Evolutionary conservation across 2,888 invertebrate species (phyloP).

Genomic region (Acleris sparsana): DNA sequence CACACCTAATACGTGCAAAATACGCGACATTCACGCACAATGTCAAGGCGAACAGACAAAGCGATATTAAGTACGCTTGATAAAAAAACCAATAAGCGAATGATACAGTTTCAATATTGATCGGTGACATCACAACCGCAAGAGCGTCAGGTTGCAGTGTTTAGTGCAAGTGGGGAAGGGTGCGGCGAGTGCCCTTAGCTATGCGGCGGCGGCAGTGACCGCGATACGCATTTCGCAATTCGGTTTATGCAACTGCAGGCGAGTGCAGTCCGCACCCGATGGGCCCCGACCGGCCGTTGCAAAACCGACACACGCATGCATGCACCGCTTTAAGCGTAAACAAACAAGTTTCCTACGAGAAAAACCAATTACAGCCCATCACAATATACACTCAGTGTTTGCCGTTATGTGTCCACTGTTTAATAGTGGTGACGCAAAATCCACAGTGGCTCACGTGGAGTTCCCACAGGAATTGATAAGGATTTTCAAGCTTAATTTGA

Average conservation of each 20-base stretch:
- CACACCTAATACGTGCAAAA: not conserved
- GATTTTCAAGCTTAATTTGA: too few relatives aligned
- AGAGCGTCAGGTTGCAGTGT: slow-evolving; percentile 13
- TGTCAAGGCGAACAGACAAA: slow-evolving; percentile 27
- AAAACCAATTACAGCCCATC: slow-evolving; percentile 31
- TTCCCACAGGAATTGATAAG: too few relatives aligned
- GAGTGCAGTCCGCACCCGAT: slow-evolving; percentile 74
- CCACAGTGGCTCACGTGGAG: not conserved
- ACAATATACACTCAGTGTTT: not conserved
- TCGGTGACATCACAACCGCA: slow-evolving; percentile 20
- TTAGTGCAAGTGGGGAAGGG: slow-evolving; percentile 58
- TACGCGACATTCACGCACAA: slow-evolving; percentile 31
- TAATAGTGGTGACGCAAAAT: slow-evolving; percentile 6
- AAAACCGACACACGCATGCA: slow-evolving; percentile 64
- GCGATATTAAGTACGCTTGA: not conserved
- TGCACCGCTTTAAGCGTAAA: slow-evolving; percentile 43
- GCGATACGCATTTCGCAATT: slow-evolving; percentile 76
- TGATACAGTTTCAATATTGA: not conserved
- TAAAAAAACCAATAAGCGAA: not conserved
- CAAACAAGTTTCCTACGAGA: slow-evolving; percentile 43
- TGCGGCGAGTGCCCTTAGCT: slow-evolving; percentile 65
- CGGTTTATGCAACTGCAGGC: slow-evolving; percentile 77
- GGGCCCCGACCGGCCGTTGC: slow-evolving; percentile 70
- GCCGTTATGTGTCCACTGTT: not conserved
- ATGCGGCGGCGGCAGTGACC: slow-evolving; percentile 76